Conservation (phyloP, 2,797 vertebrate genomes). For the Malurus leucopterus region DNA sequence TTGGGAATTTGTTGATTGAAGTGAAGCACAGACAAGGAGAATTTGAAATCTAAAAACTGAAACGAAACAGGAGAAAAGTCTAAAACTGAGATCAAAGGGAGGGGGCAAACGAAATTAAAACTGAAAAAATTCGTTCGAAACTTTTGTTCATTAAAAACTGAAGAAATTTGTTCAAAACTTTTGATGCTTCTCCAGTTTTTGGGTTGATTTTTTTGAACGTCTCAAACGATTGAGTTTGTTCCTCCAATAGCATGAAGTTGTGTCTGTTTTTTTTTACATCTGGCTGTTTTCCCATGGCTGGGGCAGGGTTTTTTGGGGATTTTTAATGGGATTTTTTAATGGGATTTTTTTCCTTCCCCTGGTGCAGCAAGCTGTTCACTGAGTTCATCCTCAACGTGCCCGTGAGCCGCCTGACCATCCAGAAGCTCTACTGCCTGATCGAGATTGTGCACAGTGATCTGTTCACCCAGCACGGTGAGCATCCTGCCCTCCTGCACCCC, state of each 20-base stretch:
- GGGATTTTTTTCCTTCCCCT: background rate
- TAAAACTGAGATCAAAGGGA: background rate
- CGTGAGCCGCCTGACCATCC: slow-evolving; percentile 85
- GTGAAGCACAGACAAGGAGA: background rate
- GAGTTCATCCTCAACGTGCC: slow-evolving; percentile 97
- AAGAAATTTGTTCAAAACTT: accelerated
- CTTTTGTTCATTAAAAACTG: background rate
- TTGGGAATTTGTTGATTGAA: no score
- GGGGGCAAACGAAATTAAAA: background rate
- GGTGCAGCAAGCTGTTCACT: slow-evolving; percentile 88
- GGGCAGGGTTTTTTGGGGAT: background rate
- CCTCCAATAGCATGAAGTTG: no score
- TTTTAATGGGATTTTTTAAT: no score
- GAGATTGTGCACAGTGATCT: slow-evolving; percentile 97
- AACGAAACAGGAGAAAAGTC: background rate
- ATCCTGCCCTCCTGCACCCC: background rate
- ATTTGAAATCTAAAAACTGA: background rate
- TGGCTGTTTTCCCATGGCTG: accelerated
- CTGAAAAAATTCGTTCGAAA: no score
- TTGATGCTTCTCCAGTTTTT: accelerated
- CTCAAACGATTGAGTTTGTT: background rate
- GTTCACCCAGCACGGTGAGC: slow-evolving; percentile 93
- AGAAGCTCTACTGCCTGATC: slow-evolving; percentile 94
- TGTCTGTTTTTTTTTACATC: background rate
- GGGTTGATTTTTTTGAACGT: accelerated